Evolutionary conservation across 2,113 vertebrate genomes (phyloP), one percentile per base, ranked within the genome.

Genomic region (Amblyornis subalaris): DNA sequence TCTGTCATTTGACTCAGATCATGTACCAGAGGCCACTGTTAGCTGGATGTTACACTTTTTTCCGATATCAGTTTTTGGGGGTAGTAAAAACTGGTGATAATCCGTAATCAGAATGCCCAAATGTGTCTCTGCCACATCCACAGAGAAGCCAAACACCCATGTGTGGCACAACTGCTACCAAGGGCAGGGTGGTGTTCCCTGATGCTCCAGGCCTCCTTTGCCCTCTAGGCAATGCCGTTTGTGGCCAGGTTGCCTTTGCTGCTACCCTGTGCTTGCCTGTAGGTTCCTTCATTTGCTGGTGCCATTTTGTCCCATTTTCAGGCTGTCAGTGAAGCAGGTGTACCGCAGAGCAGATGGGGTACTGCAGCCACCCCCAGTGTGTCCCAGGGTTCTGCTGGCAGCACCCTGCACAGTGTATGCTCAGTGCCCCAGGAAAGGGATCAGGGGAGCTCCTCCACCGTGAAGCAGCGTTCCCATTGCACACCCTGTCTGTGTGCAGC

Each of bases 361-460:
- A 0, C 7, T 1, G 3, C 42, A 54, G 42, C 8, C 8, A 1
- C 5, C 6, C 9, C 3, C 18, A 3, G 21, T 2, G 2, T 1
- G 0, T 9, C 29, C 14, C 5, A 1, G 14, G 53, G 7, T 6
- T 16, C 35, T 28, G 28, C 14, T 1, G 4, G 58, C 31, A 71
- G 28, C 36, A 2, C 21, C 23, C 40, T 0, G 2, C 31, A 10
- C 0, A 1, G 9, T 2, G 1, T 0, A 23, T 0, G 33, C 13
- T 35, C 36, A 0, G 4, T 2, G 45, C 4, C 73, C 21, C 1
- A 0, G 8, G 10, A 64, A 33, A 35, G 19, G 14, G 22, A 28
- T 3, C 7, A 12, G 17, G 44, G 64, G 15, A 54, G n/a, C 33
- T 42, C 20, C 47, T 61, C 14, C 50, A 2, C 9, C 0, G 3